Evolutionary conservation across 30 jellyfish, hydroid and myxozoan genomes (phyloP), one percentile per base, ranked within the genome.

Genomic region (Pelagia noctiluca): DNA sequence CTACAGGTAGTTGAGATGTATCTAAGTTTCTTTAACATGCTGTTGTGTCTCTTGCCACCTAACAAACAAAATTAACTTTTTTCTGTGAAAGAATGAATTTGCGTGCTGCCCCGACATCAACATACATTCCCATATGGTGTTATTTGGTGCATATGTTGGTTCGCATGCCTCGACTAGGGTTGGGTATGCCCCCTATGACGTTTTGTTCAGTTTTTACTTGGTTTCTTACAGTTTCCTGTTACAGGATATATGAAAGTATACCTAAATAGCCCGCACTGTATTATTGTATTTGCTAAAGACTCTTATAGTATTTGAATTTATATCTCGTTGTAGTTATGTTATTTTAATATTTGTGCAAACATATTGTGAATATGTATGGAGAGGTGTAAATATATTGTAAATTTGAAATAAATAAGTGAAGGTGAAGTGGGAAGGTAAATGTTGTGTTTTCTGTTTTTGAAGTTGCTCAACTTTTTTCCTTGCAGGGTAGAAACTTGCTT

Each of bases 381-480:
- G 92, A 68, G 12, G 28, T 82, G 92, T 82, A 82, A 82, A 82
- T 82, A 82, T 82, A 80, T 65, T 71, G 53, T 68, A 22, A 23
- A 75, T 82, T 28, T 63, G 54, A n/a, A 82, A 42, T 32, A 42
- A 82, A 82, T 3, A n/a, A n/a, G n/a, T n/a, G n/a, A n/a, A n/a
- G n/a, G n/a, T n/a, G n/a, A n/a, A n/a, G n/a, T n/a, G n/a, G n/a
- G n/a, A n/a, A n/a, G n/a, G n/a, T n/a, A n/a, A n/a, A n/a, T n/a
- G n/a, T n/a, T n/a, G n/a, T n/a, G n/a, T n/a, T n/a, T n/a, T n/a
- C n/a, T n/a, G n/a, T n/a, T n/a, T n/a, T n/a, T n/a, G n/a, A n/a
- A n/a, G n/a, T n/a, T n/a, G n/a, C n/a, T n/a, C n/a, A n/a, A n/a
- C n/a, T n/a, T n/a, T n/a, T n/a, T n/a, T n/a, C n/a, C n/a, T n/a